phyloP scores from a whole-genome alignment of 2,113 vertebrate species.

The Oreochromis spilurus region DNA sequence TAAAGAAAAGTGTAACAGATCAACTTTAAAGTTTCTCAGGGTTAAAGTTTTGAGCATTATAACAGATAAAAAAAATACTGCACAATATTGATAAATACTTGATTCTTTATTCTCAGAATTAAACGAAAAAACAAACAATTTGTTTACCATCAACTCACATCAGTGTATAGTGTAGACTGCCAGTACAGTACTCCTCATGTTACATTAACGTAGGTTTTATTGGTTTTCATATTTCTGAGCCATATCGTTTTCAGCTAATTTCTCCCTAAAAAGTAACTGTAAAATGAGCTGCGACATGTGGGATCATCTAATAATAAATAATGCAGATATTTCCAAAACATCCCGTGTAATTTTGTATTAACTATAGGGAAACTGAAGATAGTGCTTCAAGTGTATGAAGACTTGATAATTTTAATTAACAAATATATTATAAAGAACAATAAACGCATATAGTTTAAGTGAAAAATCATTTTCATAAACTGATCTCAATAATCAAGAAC shows the following conservation, averaged over 20 bases:
- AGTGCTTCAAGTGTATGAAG: background rate
- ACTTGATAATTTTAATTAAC: fast-evolving
- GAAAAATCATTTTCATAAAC: background rate
- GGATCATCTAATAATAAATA: background rate
- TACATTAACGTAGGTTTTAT: background rate
- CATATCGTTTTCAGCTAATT: background rate
- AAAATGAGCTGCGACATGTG: background rate
- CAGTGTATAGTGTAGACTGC: background rate
- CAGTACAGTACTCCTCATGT: background rate
- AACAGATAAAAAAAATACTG: background rate
- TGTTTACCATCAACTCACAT: background rate
- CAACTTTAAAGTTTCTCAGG: background rate
- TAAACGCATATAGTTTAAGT: background rate
- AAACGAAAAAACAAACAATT: background rate
- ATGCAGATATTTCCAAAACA: background rate
- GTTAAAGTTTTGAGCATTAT: background rate
- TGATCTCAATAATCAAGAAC: background rate
- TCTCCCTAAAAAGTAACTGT: background rate
- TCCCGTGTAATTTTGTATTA: background rate
- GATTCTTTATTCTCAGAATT: slow-evolving; percentile 39
- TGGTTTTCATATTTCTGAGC: background rate
- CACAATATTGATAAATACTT: background rate
- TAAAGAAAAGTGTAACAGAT: background rate
- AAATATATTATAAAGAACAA: background rate
- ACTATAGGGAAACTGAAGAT: background rate